Evolutionary conservation across 2,797 vertebrate genomes (phyloP), one percentile per base, ranked within the genome.

Genomic region (Molossus alvarezi): DNA sequence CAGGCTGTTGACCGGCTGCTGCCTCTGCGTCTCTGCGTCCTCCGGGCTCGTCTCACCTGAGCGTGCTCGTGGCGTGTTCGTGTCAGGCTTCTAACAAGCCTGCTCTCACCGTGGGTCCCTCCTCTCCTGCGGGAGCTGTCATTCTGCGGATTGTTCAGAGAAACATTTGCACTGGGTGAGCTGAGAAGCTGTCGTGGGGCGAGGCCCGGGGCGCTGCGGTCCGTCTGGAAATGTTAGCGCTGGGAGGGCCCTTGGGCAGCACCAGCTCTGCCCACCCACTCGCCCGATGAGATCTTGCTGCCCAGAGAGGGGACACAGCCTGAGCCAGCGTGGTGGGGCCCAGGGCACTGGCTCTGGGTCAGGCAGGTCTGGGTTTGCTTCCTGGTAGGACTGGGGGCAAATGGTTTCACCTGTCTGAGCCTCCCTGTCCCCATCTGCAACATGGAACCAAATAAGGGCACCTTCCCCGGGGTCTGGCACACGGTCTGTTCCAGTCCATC

Each of bases 31-130:
- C 67, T 57, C 48, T 1, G 9, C 17, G 65, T 55, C 79, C 6
- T 0, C 71, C 69, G 2, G 0, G n/a, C 73, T 33, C 33, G 33
- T 4, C 51, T 73, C 77, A 45, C 88, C 84, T n/a, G n/a, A 2
- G 71, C 75, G 0, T 9, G 21, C 1, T 3, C 1, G 0, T 23
- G 60, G 53, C 1, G 0, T 27, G 29, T 55, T 45, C 65, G 53
- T 27, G 65, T 51, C 93, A 77, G 80, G 41, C 73, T 77, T 76
- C 92, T 65, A 45, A 82, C 81, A 9, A 92, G 84, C 62, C 76
- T 1, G 45, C 45, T 27, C 55, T 37, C 1, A 1, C 51, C 0
- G 1, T 0, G 0, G 0, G 20, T 12, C 72, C 57, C 79, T 75
- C 41, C 41, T 3, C 81, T 82, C 85, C 95, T 62, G 21, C 17